Percentiles rank a stretch among this genome's conserved stretches.
Evolutionary conservation across 2,113 vertebrate species (phyloP).

Genomic region (Psephotus haematonotus): DNA sequence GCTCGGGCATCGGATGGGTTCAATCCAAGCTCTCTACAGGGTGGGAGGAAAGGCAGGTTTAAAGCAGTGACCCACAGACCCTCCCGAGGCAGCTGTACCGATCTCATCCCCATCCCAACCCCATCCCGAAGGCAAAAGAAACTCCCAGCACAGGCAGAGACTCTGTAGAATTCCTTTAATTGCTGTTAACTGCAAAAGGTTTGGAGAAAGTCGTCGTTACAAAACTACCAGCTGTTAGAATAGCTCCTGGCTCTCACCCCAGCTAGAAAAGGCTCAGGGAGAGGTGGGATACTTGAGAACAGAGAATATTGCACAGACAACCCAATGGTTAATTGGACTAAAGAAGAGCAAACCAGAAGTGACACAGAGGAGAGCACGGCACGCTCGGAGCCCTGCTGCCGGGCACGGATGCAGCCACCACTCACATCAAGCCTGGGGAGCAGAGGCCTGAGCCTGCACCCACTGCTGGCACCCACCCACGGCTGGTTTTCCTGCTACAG

Average conservation of each 20-base stretch:
- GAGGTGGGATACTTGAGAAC: constrained; percentile 75
- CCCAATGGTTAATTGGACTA: constrained; percentile 67
- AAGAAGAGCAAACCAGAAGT: constrained; percentile 11
- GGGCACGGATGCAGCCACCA: background rate
- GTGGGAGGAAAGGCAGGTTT: background rate
- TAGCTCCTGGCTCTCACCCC: constrained; percentile 58
- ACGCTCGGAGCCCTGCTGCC: background rate
- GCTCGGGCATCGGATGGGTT: fast-evolving
- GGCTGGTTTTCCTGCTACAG: background rate
- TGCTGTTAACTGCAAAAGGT: constrained; percentile 79
- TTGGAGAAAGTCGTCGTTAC: constrained; percentile 79
- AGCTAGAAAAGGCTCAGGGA: constrained; percentile 78
- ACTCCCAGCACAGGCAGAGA: background rate
- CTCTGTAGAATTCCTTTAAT: constrained; percentile 79
- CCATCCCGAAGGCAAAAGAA: background rate
- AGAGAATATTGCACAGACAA: constrained; percentile 86
- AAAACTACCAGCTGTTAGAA: constrained; percentile 82
- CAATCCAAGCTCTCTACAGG: background rate
- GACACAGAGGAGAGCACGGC: constrained; percentile 51
- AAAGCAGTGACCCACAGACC: background rate
- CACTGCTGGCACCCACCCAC: background rate
- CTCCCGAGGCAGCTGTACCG: fast-evolving
- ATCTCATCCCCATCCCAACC: background rate
- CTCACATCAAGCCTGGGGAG: background rate
- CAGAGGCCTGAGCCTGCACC: background rate